phyloP scores from a whole-genome alignment of 2,113 vertebrate genomes.

The Scartelaos histophorus region DNA sequence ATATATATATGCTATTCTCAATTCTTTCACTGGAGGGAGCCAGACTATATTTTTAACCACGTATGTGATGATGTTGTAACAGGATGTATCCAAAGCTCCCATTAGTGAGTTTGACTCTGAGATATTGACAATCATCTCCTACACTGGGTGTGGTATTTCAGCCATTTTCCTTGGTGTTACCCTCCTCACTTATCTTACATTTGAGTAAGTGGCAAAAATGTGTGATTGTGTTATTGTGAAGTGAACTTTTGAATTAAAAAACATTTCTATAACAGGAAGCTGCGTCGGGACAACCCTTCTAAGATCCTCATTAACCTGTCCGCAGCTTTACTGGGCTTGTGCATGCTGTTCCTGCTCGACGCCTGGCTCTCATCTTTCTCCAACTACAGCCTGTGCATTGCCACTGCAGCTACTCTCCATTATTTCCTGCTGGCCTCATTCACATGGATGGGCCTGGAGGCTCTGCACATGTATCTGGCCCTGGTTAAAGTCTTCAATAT shows the following conservation, averaged over 20 bases:
- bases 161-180: conserved; percentile 85
- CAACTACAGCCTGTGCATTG: conserved; percentile 76
- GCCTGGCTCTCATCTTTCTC: conserved; percentile 83
- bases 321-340: conserved; percentile 80
- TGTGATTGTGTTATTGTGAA: background rate
- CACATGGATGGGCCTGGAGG: conserved; percentile 90
- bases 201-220: conserved; percentile 81
- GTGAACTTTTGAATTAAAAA: background rate
- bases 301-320: conserved; percentile 90
- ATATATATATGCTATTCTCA: background rate
- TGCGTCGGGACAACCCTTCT: conserved; percentile 83
- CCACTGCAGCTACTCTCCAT: conserved; percentile 75
- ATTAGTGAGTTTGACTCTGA: conserved; percentile 58
- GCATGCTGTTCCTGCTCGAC: conserved; percentile 81
- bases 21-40: background rate
- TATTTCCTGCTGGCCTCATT: conserved; percentile 88
- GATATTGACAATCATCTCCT: conserved; percentile 81
- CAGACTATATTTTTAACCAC: background rate
- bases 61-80: conserved; percentile 17
- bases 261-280: conserved; percentile 71
- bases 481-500: conserved; percentile 90
- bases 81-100: conserved; percentile 79
- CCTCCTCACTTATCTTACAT: conserved; percentile 80
- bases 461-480: conserved; percentile 87
- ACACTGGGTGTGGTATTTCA: conserved; percentile 84